These are phyloP conservation scores for Centropus unirufus DNA, from an alignment of 2,113 vertebrate species.

Conservation along the genomic window DNA sequence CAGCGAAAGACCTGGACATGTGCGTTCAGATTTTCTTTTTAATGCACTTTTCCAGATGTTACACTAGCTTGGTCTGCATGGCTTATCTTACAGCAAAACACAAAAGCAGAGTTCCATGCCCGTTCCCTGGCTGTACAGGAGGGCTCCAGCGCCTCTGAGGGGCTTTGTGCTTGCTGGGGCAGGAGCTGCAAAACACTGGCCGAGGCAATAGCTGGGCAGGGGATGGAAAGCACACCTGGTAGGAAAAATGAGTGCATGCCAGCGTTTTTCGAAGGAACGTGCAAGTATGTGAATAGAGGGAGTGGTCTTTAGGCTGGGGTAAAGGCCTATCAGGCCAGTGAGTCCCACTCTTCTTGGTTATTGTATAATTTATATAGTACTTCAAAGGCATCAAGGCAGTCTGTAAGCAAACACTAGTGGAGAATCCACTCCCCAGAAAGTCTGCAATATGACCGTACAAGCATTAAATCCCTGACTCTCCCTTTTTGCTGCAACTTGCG, in stretches of 20 bases:
- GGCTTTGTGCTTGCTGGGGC: background rate
- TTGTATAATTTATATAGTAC: background rate
- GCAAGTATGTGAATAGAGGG: background rate
- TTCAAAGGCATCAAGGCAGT: background rate
- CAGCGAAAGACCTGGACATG: fast-evolving
- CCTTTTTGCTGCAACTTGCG: background rate
- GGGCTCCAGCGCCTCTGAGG: fast-evolving
- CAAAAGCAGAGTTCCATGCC: fast-evolving
- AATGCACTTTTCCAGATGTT: background rate
- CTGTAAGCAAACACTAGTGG: background rate
- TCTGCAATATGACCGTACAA: background rate
- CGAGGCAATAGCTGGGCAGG: background rate
- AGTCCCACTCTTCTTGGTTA: background rate
- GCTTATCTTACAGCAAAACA: background rate
- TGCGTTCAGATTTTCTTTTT: background rate
- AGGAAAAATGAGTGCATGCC: background rate
- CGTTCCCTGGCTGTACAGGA: background rate
- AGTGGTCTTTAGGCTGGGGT: background rate
- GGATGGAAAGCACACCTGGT: background rate
- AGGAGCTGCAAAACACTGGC: background rate
- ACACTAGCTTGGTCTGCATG: background rate
- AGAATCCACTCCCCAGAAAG: background rate
- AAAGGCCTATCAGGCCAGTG: background rate
- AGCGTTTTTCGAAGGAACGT: background rate
- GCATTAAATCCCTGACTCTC: background rate